Conservation (phyloP, 2,113 vertebrate species). For the Eleginops maclovinus region DNA sequence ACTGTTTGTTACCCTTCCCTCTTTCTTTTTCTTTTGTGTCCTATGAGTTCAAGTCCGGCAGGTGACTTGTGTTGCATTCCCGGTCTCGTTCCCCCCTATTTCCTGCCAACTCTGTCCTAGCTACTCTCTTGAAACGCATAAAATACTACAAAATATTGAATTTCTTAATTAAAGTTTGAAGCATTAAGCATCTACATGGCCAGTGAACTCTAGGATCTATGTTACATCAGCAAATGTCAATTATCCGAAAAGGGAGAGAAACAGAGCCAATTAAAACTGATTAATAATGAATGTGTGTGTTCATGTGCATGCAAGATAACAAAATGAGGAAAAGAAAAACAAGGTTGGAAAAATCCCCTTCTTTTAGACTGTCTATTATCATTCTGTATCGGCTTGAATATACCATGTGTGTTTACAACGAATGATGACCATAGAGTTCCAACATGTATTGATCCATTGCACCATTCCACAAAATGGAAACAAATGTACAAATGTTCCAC, state of each 20-base stretch:
- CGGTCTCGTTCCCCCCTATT: constrained; percentile 1
- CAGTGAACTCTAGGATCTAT: neutral
- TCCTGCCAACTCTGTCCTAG: constrained; percentile 1
- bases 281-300: neutral
- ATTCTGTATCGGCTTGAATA: neutral
- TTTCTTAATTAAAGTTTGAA: neutral
- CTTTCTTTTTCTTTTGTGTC: neutral
- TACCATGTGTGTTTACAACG: neutral
- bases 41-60: neutral
- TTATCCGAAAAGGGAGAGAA: neutral
- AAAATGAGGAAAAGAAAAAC: neutral
- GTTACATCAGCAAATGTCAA: neutral
- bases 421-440: neutral
- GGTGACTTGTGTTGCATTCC: constrained; percentile 4
- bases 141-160: neutral
- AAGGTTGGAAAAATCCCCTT: too few species aligned
- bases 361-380: neutral
- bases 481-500: neutral
- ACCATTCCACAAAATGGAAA: neutral
- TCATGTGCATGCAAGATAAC: neutral
- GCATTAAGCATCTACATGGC: neutral
- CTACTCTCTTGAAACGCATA: neutral
- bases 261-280: neutral
- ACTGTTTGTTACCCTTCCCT: neutral
- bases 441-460: neutral